These are phyloP conservation scores for Popillia japonica DNA, from an alignment of 1,140 invertebrate genomes.

Conservation along the genomic window DNA sequence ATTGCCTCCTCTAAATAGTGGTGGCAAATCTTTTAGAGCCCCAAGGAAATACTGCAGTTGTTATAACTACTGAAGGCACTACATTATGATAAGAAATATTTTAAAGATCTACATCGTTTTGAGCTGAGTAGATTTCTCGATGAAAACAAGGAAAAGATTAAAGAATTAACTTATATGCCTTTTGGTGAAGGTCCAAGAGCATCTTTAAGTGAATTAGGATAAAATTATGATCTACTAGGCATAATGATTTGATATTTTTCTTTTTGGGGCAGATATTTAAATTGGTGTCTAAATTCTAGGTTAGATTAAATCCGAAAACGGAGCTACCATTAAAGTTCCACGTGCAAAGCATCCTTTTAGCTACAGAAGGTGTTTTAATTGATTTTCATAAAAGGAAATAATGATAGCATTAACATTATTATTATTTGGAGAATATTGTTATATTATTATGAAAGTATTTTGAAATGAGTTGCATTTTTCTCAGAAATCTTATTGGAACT, in stretches of 20 bases:
- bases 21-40: slow-evolving; percentile 27
- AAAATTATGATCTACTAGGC: no score
- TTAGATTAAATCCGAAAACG: neutral
- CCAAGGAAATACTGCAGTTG: slow-evolving; percentile 55
- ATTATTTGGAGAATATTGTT: no score
- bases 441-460: no score
- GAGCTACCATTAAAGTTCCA: neutral
- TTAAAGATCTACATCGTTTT: slow-evolving; percentile 66
- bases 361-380: neutral
- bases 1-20: slow-evolving; percentile 42
- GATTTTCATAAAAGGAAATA: no score
- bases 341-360: neutral
- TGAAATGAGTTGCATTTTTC: no score
- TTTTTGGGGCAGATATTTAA: neutral
- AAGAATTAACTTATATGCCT: slow-evolving; percentile 60
- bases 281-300: neutral
- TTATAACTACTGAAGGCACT: slow-evolving; percentile 45
- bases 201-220: slow-evolving; percentile 63
- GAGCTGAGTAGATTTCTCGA: slow-evolving; percentile 68
- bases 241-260: neutral
- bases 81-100: slow-evolving; percentile 60
- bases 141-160: slow-evolving; percentile 47
- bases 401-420: no score
- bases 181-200: slow-evolving; percentile 67
- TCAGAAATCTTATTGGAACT: no score